phyloP scores from a whole-genome alignment of 1,140 invertebrate genomes.

The Akabosia matsudoensis region DNA sequence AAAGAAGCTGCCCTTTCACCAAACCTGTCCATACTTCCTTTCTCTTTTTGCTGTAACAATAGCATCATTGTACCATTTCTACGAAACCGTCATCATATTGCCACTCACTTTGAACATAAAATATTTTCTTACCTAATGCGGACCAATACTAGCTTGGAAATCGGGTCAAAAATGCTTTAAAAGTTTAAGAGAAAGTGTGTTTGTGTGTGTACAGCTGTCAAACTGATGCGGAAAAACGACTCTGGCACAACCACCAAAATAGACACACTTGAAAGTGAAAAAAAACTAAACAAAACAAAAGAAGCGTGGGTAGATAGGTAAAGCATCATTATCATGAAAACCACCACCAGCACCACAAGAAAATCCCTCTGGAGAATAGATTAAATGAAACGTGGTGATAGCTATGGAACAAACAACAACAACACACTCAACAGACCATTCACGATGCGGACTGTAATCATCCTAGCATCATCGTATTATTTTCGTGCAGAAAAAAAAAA shows the following conservation, averaged over 20 bases:
- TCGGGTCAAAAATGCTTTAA: too few relatives aligned
- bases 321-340: neutral
- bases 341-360: neutral
- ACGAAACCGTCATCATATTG: too few relatives aligned
- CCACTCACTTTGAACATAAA: too few relatives aligned
- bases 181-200: too few relatives aligned
- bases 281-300: neutral
- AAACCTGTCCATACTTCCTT: too few relatives aligned
- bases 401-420: neutral
- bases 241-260: neutral
- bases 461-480: neutral
- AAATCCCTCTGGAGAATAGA: constrained; percentile 1
- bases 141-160: too few relatives aligned
- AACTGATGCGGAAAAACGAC: neutral
- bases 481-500: neutral
- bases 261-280: neutral
- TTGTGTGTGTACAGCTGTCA: constrained; percentile 13
- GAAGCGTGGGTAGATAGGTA: neutral
- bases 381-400: constrained; percentile 16
- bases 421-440: neutral
- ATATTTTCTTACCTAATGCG: too few relatives aligned
- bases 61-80: too few relatives aligned
- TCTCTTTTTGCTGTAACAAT: too few relatives aligned
- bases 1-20: too few relatives aligned
- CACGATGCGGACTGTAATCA: neutral